Base-by-base conservation (phyloP, 2,113 vertebrate species). In the Thryonomys swinderianus region DNA sequence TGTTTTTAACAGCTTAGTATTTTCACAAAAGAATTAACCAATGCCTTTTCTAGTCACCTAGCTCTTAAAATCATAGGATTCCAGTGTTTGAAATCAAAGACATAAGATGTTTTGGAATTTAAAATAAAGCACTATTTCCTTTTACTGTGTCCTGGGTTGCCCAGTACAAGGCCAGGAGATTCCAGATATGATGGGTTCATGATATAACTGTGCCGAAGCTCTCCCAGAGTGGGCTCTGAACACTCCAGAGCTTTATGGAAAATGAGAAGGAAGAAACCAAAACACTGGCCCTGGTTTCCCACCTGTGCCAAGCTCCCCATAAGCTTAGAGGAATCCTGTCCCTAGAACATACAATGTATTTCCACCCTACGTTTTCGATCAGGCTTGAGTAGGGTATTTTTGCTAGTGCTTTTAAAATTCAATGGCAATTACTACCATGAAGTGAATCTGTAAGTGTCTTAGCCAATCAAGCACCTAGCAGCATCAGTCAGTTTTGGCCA, bases 401-500 rank as follows among this genome's bases (percentile, higher is more conserved):
- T 17, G 37, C 69, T n/a, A 7, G 30, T 4, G 30, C 11, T 61
- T 32, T 13, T 12, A 17, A 57, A 34, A 10, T 42, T 69, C 42
- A 30, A 48, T 57, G 21, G 32, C 23, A 42, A 53, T 62, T 25
- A 6, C 21, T 61, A 3, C 16, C 55, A 21, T 57, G 20, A n/a
- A 67, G 18, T 62, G 23, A 42, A 17, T 17, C 67, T 59, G 59
- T 30, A 25, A 7, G 51, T n/a, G 51, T 40, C 73, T 78, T 30
- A n/a, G 34, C 2, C 17, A 34, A 12, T 7, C 55, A 27, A 55
- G 20, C 55, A 4, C 37, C 14, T 9, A 8, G 32, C 23, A 40
- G 55, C 5, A 1, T 3, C 11, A 34, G n/a, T 51, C 9, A 1
- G 0, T 11, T 59, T 34, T 48, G 1, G 0, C 13, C 32, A 1